Evolutionary conservation across 2,797 vertebrate species (phyloP).

Genomic region (Hydrophis major): DNA sequence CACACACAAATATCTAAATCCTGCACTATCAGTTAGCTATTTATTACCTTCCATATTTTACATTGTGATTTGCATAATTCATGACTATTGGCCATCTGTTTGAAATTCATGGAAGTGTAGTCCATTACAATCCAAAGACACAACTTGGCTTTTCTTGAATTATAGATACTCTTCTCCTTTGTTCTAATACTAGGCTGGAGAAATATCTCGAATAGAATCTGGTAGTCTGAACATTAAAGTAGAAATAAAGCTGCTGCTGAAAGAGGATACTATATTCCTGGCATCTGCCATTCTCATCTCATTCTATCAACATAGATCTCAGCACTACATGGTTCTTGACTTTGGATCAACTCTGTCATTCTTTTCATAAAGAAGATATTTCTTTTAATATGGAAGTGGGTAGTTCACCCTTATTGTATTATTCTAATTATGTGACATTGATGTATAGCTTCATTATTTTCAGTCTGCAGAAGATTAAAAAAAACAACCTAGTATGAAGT

Average conservation of each 20-base stretch:
- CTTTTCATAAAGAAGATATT: not conserved
- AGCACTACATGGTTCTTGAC: not conserved
- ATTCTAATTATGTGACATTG: not conserved
- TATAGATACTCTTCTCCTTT: not conserved
- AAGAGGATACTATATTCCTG: not conserved
- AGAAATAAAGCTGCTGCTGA: not conserved
- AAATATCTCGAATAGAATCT: not conserved
- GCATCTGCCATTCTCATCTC: not conserved
- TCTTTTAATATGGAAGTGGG: not conserved
- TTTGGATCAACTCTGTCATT: not conserved
- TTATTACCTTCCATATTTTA: not conserved
- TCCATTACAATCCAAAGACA: not conserved
- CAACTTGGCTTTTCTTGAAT: not conserved
- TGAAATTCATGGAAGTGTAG: not conserved
- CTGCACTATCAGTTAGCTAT: not conserved
- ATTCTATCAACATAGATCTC: not conserved
- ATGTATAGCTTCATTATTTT: constrained; percentile 11
- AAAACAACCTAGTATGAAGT: not conserved
- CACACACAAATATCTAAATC: not conserved
- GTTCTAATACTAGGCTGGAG: not conserved
- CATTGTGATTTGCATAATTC: not conserved
- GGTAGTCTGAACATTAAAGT: not conserved
- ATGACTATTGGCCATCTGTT: not conserved
- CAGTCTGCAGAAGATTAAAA: not conserved
- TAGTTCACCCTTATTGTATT: not conserved